phyloP scores from a whole-genome alignment of 2,888 invertebrate genomes.

The Lycaena phlaeas region DNA sequence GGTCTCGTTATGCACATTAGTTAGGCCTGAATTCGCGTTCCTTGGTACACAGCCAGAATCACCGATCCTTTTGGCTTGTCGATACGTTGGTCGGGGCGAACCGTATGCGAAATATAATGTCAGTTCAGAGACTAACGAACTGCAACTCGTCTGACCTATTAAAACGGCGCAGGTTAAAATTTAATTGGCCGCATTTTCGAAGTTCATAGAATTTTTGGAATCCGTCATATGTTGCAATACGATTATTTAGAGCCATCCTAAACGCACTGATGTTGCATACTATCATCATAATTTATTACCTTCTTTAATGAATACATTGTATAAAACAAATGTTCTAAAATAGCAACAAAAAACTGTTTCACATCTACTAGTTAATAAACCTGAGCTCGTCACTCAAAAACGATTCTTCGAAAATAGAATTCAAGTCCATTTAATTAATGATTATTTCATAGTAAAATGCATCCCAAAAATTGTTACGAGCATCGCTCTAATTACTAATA shows the following conservation, averaged over 20 bases:
- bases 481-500: constrained; percentile 8
- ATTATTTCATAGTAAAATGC: no score
- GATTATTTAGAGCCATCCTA: no score
- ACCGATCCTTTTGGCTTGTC: constrained; percentile 69
- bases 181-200: constrained; percentile 11
- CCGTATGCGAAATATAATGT: constrained; percentile 63
- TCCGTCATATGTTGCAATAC: neutral
- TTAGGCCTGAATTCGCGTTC: constrained; percentile 61
- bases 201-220: constrained; percentile 10
- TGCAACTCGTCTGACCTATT: constrained; percentile 66
- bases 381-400: no score
- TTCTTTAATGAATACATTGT: no score
- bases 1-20: constrained; percentile 64
- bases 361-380: no score
- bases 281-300: no score
- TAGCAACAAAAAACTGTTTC: no score
- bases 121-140: constrained; percentile 71
- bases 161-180: constrained; percentile 24
- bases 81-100: constrained; percentile 55
- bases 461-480: no score
- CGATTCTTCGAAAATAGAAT: no score
- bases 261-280: no score
- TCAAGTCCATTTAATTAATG: no score
- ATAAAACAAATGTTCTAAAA: no score
- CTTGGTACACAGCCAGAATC: constrained; percentile 70